Conservation (phyloP, 2,888 invertebrate genomes). For the Argyresthia goedartella region DNA sequence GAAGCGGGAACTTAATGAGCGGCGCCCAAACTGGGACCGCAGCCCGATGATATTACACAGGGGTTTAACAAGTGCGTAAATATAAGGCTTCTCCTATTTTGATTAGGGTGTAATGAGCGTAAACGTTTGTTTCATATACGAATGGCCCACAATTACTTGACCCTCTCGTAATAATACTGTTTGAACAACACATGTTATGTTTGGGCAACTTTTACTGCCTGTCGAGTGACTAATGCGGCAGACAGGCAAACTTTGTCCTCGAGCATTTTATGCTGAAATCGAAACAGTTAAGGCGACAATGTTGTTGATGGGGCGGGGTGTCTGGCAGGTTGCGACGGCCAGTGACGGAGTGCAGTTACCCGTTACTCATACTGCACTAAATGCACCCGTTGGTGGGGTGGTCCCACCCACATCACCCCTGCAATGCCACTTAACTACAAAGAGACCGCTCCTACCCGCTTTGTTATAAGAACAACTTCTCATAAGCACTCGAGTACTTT, state of each 20-base stretch:
- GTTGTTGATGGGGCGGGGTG: conserved; percentile 21
- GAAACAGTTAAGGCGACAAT: conserved; percentile 18
- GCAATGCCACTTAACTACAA: conserved; percentile 63
- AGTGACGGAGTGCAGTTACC: conserved; percentile 67
- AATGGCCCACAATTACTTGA: background rate
- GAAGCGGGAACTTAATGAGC: conserved; percentile 18
- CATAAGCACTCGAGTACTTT: conserved; percentile 39
- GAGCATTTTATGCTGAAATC: background rate
- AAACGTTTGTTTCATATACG: background rate
- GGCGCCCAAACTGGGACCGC: conserved; percentile 18
- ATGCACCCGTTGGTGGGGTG: conserved; percentile 30
- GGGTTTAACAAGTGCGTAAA: conserved; percentile 15
- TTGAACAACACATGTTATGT: background rate
- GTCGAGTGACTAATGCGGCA: too few species aligned
- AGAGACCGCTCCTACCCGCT: conserved; percentile 64
- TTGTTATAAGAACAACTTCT: conserved; percentile 63
- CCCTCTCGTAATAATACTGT: background rate
- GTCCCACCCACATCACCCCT: conserved; percentile 27
- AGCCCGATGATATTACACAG: conserved; percentile 7
- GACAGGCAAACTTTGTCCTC: too few species aligned
- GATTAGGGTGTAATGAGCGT: conserved; percentile 1
- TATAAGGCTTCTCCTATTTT: conserved; percentile 10
- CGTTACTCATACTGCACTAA: conserved; percentile 61
- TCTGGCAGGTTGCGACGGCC: conserved; percentile 55
- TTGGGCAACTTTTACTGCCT: too few species aligned